These are phyloP conservation scores for Sternotherus odoratus DNA, from an alignment of 2,797 vertebrate genomes.

Conservation along the genomic window DNA sequence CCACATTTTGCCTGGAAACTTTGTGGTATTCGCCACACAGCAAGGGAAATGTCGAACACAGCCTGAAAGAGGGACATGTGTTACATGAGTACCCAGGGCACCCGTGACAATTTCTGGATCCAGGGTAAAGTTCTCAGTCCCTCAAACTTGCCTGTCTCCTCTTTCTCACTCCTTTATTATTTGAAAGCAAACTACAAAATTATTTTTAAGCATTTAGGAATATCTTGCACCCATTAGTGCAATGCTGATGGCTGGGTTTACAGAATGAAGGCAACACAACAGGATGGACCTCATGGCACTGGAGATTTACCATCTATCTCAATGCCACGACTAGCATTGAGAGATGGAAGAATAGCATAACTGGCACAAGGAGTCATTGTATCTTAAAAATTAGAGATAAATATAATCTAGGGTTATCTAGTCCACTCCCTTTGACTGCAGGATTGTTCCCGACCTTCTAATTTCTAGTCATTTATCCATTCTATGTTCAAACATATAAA, in stretches of 20 bases:
- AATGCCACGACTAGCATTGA: neutral
- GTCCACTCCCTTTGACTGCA: neutral
- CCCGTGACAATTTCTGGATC: neutral
- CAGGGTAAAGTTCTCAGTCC: neutral
- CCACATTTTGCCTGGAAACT: slow-evolving; percentile 80
- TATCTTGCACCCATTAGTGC: neutral
- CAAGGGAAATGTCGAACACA: slow-evolving; percentile 80
- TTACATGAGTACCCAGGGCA: neutral
- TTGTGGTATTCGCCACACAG: slow-evolving; percentile 80
- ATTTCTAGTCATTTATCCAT: neutral
- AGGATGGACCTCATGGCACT: neutral
- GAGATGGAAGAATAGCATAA: neutral
- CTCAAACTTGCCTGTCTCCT: neutral
- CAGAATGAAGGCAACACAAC: neutral
- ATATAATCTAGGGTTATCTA: neutral
- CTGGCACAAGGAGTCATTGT: neutral
- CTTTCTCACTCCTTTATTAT: neutral
- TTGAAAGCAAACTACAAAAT: neutral
- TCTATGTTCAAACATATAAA: neutral
- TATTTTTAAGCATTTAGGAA: neutral
- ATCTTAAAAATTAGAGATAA: neutral
- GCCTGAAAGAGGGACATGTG: slow-evolving; percentile 71
- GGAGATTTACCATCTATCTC: neutral
- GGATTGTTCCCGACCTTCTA: neutral
- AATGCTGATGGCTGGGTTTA: neutral